A percentile compares a stretch with the other conserved stretches of the same genome.
These are phyloP conservation scores for Perca schrenkii DNA, from an alignment of 2,113 vertebrate genomes.

Conservation along the genomic window DNA sequence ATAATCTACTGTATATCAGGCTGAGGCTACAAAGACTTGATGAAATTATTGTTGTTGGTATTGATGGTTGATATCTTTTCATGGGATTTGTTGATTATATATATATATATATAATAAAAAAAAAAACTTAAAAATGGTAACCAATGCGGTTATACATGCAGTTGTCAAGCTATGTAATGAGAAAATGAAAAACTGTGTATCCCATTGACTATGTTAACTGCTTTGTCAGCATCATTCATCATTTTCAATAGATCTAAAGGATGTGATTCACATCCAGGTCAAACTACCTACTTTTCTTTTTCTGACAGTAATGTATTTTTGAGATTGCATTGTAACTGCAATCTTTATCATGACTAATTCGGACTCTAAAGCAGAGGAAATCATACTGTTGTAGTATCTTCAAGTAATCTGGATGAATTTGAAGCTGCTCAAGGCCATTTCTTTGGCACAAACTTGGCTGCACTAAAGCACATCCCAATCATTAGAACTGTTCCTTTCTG, in stretches of 20 bases:
- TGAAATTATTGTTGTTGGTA: neutral
- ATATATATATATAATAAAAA: neutral
- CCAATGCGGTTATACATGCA: neutral
- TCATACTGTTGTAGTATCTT: neutral
- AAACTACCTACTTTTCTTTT: neutral
- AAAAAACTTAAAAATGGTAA: neutral
- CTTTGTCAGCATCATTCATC: neutral
- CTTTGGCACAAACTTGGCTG: neutral
- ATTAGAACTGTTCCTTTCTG: neutral
- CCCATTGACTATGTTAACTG: slow-evolving; percentile 2
- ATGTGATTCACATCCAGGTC: neutral
- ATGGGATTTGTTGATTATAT: neutral
- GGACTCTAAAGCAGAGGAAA: neutral
- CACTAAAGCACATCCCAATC: neutral
- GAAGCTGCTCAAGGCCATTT: neutral
- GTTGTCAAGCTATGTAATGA: slow-evolving; percentile 12
- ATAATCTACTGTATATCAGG: neutral
- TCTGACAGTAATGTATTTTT: neutral
- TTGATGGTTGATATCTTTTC: neutral
- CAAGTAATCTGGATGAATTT: neutral
- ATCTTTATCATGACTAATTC: neutral
- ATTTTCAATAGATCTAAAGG: slow-evolving; percentile 12
- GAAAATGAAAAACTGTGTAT: neutral
- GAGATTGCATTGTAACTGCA: neutral
- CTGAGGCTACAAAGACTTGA: neutral